Base-by-base conservation (phyloP, 2,888 invertebrate species). In the Aphodius granarius region DNA sequence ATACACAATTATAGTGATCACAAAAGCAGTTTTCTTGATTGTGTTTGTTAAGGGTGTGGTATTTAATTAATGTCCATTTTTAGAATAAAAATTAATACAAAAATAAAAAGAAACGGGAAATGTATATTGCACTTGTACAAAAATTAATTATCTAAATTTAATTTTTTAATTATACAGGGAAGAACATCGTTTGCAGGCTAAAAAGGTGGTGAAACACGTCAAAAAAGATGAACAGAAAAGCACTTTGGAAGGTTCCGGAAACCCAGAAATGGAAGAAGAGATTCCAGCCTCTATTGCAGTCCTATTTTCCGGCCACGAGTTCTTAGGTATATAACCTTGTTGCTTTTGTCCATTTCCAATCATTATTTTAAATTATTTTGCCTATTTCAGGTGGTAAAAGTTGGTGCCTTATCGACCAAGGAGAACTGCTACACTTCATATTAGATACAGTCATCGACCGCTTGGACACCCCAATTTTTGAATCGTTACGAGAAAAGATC, bases 261-360 rank as follows among this genome's bases (percentile, higher is more conserved):
- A 88, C 4, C 86, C 87, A 23, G 88, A 89, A 63, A 88, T 88
- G 65, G 87, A 89, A 13, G 91, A 91, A 78, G 91, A 91, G 75
- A 87, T 94, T 20, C 94, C 94, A 1, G 89, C 92, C 71, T 94
- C 95, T 0, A 88, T 96, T 72, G 91, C 93, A 87, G 89, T 96
- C 77, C 88, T 97, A 75, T 94, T 95, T 83, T 92, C 93, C 65
- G 96, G 93, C 1, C 97, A 97, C 85, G 95, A 96, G 81, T 94
- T 94, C 84, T 88, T 97, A 66, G 96, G 96, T 76, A 89, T 90
- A 43, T 2, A 23, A 43, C 6, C 13, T 43, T 2, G 13, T 43
- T 43, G 6, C 4, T 43, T 9, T 1, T 43, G n/a, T n/a, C n/a
- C n/a, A n/a, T 88, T 83, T 20, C 63, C 65, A 43, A 74, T 75